These are phyloP conservation scores for Eclectus roratus DNA, from an alignment of 2,113 vertebrate genomes.

Conservation along the genomic window DNA sequence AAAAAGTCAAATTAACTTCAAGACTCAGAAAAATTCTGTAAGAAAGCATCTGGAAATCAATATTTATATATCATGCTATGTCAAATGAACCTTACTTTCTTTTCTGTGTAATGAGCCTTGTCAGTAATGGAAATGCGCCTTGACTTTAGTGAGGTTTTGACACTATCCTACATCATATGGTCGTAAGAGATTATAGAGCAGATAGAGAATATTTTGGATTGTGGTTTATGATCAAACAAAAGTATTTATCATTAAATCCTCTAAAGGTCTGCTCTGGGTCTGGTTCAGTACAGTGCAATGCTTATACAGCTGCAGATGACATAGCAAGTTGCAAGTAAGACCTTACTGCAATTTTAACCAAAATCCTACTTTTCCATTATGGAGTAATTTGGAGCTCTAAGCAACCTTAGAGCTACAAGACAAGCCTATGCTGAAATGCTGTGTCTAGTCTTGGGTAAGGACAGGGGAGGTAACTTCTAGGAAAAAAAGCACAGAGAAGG, in stretches of 20 bases:
- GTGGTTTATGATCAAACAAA: not conserved
- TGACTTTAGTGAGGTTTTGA: constrained; percentile 4
- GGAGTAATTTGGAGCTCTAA: not conserved
- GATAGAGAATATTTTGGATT: not conserved
- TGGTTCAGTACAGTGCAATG: not conserved
- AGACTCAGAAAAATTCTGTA: not conserved
- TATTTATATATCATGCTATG: constrained; percentile 30
- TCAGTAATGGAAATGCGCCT: not conserved
- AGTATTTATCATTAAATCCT: not conserved
- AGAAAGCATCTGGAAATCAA: constrained; percentile 43
- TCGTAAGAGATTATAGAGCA: not conserved
- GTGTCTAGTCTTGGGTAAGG: not conserved
- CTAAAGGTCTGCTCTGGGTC: not conserved
- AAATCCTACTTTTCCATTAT: not conserved
- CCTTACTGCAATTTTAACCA: not conserved
- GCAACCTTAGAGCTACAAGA: not conserved
- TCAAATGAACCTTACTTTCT: constrained; percentile 30
- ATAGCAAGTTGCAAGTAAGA: not conserved
- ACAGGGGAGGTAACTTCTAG: not conserved
- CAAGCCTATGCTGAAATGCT: not conserved
- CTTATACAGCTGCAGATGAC: not conserved
- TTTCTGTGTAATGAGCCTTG: constrained; percentile 13
- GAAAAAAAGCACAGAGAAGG: not conserved
- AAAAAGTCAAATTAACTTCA: constrained; percentile 14
- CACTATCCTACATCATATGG: not conserved